Evolutionary conservation across 1,140 invertebrate genomes (phyloP), one percentile per base, ranked within the genome.

Genomic region (Eufriesea mexicana): DNA sequence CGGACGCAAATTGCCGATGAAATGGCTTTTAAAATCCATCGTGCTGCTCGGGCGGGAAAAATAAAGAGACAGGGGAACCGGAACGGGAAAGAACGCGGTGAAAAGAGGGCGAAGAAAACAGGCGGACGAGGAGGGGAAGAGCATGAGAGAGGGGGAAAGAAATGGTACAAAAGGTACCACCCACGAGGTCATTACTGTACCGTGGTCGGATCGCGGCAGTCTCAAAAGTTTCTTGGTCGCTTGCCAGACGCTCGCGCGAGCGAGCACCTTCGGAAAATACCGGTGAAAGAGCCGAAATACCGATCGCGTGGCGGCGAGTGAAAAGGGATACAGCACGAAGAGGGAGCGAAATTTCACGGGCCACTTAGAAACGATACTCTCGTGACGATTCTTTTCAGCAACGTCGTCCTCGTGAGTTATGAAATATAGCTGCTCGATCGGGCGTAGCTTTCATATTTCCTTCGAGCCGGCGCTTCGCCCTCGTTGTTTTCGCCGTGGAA

Each of bases 361-460:
- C 66, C 54, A 70, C 66, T 83, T 77, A 77, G 55, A 45, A 28
- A 78, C 75, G 81, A 61, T 77, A 54, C 73, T 54, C 68, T 62
- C 28, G 45, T 61, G 67, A 76, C 73, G 71, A 78, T 83, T 77
- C 75, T 62, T 55, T 83, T 67, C 66, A 62, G 16, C n/a, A 2
- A 45, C 18, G 42, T 62, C 64, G 54, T 77, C 28, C 64, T 35
- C 49, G 45, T 55, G 81, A 78, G 79, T 85, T 83, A 83, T 85
- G 80, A 85, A 80, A 84, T 74, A 84, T 74, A 47, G 62, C n/a
- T 74, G 70, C 68, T 61, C 83, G 78, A 80, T 71, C 83, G 54
- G 64, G 70, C 80, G 80, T 78, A 49, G 59, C 80, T 72, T 79
- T 77, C 61, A 51, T 57, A 86, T 84, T 86, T 88, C 78, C 77